Conservation (phyloP, 2,113 vertebrate genomes). For the Cettia cetti region DNA sequence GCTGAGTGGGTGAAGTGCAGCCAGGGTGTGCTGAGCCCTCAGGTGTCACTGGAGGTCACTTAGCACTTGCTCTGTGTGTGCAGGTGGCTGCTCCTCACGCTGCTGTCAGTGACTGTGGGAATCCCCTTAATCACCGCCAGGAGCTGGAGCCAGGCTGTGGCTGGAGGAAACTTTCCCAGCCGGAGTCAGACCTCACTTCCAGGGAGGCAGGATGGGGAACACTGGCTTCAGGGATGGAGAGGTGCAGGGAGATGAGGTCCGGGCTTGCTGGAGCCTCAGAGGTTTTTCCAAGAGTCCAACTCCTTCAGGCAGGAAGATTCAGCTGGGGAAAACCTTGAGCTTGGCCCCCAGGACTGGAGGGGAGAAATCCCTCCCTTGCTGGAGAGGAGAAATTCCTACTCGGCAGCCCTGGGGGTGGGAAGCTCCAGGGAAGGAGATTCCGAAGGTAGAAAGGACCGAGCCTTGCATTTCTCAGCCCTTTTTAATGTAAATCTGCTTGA, state of each 20-base stretch:
- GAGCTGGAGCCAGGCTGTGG: not conserved
- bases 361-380: not conserved
- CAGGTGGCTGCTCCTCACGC: not conserved
- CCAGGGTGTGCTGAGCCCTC: not conserved
- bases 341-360: not conserved
- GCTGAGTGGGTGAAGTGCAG: not conserved
- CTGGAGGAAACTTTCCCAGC: not conserved
- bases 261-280: not conserved
- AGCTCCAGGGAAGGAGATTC: not conserved
- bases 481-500: not conserved
- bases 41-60: not conserved
- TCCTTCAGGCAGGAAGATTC: not conserved
- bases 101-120: not conserved
- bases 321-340: not conserved
- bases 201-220: not conserved
- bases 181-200: not conserved
- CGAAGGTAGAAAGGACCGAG: not conserved
- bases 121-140: accelerated
- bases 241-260: not conserved
- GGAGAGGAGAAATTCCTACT: not conserved
- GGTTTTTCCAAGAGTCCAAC: accelerated
- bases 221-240: not conserved
- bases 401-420: accelerated
- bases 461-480: not conserved
- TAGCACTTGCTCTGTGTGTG: not conserved